Base-by-base conservation (phyloP, 2,113 vertebrate species). In the Ptychochromis oligacanthus region DNA sequence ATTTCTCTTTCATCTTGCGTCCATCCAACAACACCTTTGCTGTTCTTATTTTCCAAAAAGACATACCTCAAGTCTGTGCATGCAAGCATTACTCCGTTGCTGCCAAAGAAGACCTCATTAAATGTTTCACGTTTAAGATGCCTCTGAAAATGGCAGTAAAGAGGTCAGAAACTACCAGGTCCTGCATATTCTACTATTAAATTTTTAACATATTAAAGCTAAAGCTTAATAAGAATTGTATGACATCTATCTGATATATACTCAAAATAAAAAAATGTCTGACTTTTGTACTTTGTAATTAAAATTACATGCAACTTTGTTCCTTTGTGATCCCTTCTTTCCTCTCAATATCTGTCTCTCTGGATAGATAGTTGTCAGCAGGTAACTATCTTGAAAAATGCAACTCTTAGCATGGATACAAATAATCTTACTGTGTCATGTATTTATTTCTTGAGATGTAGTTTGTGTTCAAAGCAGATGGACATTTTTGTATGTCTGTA, bases 21-120 rank as follows among this genome's bases (percentile, higher is more conserved):
- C 17, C 28, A 14, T 43, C 17, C 28, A 14, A 62, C 10, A 75
- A 56, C 28, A 70, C 1, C 20, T 67, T 62, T 49, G 31, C 22
- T 43, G 7, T 28, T 77, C 22, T 31, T 81, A 31, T n/a, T 7
- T 0, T 40, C 4, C 54, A 62, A 64, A 84, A 59, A 54, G 18
- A 36, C 4, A 70, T 5, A 70, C 24, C 40, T 70, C 40, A 20
- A 46, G 46, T 17, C 26, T 67, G 9, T 12, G 40, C 13, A 3
- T 54, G 12, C 56, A 52, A 62, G 26, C 14, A 31, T 80, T 59
- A 56, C 46, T 20, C 58, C 74, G 62, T 64, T 64, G 43, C 75
- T 79, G 56, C 6, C 4, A 43, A 12, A 54, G 46, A 72, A 64
- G 65, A 77, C 58, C n/a, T 81, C 56, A 49, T 89, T 72, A 61